phyloP scores from a whole-genome alignment of 2,797 vertebrate genomes.

The Lates japonicus region DNA sequence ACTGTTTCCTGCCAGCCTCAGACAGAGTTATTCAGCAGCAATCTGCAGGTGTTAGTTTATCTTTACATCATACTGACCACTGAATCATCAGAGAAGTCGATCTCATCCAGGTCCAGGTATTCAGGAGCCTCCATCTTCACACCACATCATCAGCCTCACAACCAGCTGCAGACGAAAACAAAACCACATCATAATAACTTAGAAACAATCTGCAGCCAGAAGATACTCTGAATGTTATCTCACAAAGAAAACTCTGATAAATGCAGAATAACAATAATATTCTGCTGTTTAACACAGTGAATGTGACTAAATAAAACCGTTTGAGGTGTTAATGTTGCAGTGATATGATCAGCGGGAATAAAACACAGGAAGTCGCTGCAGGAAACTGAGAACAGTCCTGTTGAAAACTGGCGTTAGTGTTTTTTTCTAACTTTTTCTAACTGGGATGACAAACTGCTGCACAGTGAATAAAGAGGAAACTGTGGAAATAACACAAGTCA shows the following conservation, averaged over 20 bases:
- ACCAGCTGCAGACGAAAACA: conserved; percentile 51
- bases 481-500: conserved; percentile 12
- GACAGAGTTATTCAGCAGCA: too few relatives aligned
- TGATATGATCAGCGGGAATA: conserved; percentile 35
- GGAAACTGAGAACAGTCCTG: conserved; percentile 42
- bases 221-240: too few relatives aligned
- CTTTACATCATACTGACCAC: conserved; percentile 87
- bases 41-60: too few relatives aligned
- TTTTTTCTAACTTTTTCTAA: background rate
- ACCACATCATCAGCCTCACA: conserved; percentile 81
- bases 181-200: too few relatives aligned
- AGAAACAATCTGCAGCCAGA: background rate
- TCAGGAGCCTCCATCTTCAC: conserved; percentile 98
- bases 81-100: conserved; percentile 97
- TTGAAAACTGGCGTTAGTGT: background rate
- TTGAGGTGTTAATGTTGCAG: background rate
- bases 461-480: conserved; percentile 29
- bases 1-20: too few relatives aligned
- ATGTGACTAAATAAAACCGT: background rate
- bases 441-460: conserved; percentile 20
- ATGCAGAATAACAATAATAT: too few relatives aligned
- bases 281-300: background rate
- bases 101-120: conserved; percentile 99
- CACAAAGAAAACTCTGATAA: background rate
- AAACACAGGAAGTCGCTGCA: conserved; percentile 49